Percentiles rank a stretch among this genome's conserved stretches.
Conservation (phyloP, 2,888 invertebrate genomes). For the Aleiodes leptofemur region DNA sequence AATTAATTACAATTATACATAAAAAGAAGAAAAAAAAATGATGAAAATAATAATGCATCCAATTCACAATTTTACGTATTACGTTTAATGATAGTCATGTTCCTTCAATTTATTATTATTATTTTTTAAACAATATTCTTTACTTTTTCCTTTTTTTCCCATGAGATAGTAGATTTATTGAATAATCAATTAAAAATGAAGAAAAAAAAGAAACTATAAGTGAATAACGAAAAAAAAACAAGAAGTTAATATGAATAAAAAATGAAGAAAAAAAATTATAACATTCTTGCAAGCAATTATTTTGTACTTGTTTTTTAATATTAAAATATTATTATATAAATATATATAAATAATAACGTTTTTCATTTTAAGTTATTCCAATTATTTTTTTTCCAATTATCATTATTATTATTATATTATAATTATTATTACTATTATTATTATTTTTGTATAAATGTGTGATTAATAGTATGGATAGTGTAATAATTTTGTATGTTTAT, state of each 20-base stretch:
- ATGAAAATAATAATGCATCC: slow-evolving; percentile 61
- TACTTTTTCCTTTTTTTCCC: neutral
- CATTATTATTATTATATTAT: slow-evolving; percentile 14
- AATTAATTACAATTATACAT: slow-evolving; percentile 68
- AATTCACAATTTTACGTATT: slow-evolving; percentile 61
- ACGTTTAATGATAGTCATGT: slow-evolving; percentile 67
- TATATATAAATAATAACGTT: slow-evolving; percentile 66
- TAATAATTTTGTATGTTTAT: slow-evolving; percentile 76
- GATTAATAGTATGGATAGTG: slow-evolving; percentile 74
- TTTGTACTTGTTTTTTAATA: slow-evolving; percentile 71
- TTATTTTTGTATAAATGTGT: slow-evolving; percentile 75
- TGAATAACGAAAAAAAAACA: slow-evolving; percentile 29
- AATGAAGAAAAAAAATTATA: slow-evolving; percentile 57
- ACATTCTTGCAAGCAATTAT: slow-evolving; percentile 68
- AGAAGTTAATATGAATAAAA: slow-evolving; percentile 34
- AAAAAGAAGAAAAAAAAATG: slow-evolving; percentile 54
- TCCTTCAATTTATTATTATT: slow-evolving; percentile 11
- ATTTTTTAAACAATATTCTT: too few species aligned
- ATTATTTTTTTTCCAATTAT: slow-evolving; percentile 44
- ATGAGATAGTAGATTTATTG: slow-evolving; percentile 13
- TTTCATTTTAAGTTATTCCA: slow-evolving; percentile 65
- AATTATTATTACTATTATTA: slow-evolving; percentile 61
- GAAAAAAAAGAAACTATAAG: slow-evolving; percentile 29
- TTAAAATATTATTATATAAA: slow-evolving; percentile 61
- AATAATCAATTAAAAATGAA: slow-evolving; percentile 10